A percentile compares a stretch with the other conserved stretches of the same genome.
These are phyloP conservation scores for Acanthornis magna DNA, from an alignment of 2,797 vertebrate genomes.

Conservation along the genomic window DNA sequence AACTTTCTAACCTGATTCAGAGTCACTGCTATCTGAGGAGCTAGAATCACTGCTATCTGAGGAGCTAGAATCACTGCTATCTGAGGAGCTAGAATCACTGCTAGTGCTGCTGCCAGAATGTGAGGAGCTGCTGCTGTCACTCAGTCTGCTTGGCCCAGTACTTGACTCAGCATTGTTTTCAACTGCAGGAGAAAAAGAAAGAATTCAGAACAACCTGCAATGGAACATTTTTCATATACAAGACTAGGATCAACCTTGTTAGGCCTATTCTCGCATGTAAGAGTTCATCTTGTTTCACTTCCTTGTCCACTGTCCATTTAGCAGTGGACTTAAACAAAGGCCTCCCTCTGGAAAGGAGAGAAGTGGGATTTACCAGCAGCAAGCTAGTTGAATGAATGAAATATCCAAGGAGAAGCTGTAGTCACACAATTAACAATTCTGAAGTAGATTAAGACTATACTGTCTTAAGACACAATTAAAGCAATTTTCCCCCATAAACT, in stretches of 20 bases:
- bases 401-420: neutral
- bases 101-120: constrained; percentile 63
- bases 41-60: constrained; percentile 78
- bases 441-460: neutral
- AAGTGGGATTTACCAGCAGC: neutral
- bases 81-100: constrained; percentile 77
- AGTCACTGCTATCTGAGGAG: constrained; percentile 82
- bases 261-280: neutral
- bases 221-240: neutral
- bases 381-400: neutral
- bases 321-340: neutral
- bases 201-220: neutral
- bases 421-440: neutral
- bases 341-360: neutral
- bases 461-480: neutral
- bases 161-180: constrained; percentile 11
- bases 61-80: constrained; percentile 55
- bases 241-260: neutral
- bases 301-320: neutral
- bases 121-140: constrained; percentile 68
- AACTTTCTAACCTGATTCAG: constrained; percentile 83
- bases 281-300: neutral
- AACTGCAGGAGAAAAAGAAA: constrained; percentile 59
- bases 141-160: constrained; percentile 69
- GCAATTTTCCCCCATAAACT: neutral